Percentiles rank a stretch among this genome's conserved stretches.
phyloP scores from a whole-genome alignment of 2,113 vertebrate species.

The Eudyptes chrysolophus region DNA sequence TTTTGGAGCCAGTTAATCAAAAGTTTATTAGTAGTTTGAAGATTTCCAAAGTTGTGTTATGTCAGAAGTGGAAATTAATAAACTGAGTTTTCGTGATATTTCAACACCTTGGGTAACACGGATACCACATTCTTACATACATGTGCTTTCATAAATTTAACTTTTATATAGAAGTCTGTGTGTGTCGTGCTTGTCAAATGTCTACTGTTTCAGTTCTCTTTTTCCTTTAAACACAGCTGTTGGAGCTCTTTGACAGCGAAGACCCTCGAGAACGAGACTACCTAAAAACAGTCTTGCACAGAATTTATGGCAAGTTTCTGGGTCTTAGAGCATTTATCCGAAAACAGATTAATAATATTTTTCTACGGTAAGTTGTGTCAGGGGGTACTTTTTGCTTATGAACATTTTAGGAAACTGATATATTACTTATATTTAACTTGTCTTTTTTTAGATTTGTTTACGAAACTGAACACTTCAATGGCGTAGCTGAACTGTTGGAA shows the following conservation, averaged over 20 bases:
- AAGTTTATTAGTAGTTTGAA: background rate
- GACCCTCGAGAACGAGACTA: slow-evolving; percentile 99
- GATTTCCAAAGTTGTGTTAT: background rate
- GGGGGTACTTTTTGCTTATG: background rate
- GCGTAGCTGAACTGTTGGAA: slow-evolving; percentile 98
- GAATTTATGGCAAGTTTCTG: slow-evolving; percentile 99
- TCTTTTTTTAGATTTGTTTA: slow-evolving; percentile 93
- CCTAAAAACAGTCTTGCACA: slow-evolving; percentile 99
- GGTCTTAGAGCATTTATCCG: slow-evolving; percentile 99
- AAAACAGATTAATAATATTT: slow-evolving; percentile 99
- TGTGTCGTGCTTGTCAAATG: background rate
- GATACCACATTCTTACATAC: background rate
- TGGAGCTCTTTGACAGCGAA: slow-evolving; percentile 99
- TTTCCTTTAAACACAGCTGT: slow-evolving; percentile 79
- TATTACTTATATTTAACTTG: slow-evolving; percentile 3
- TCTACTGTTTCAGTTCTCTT: background rate
- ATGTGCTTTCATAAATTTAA: background rate
- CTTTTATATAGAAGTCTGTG: background rate
- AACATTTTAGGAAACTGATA: background rate
- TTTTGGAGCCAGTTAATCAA: background rate
- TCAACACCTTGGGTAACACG: background rate
- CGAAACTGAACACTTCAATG: slow-evolving; percentile 99
- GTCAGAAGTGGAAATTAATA: background rate
- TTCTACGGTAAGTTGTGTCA: slow-evolving; percentile 93
- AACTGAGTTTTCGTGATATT: background rate